These are phyloP conservation scores for Nyctibius bracteatus DNA, from an alignment of 2,113 vertebrate species.

Conservation along the genomic window DNA sequence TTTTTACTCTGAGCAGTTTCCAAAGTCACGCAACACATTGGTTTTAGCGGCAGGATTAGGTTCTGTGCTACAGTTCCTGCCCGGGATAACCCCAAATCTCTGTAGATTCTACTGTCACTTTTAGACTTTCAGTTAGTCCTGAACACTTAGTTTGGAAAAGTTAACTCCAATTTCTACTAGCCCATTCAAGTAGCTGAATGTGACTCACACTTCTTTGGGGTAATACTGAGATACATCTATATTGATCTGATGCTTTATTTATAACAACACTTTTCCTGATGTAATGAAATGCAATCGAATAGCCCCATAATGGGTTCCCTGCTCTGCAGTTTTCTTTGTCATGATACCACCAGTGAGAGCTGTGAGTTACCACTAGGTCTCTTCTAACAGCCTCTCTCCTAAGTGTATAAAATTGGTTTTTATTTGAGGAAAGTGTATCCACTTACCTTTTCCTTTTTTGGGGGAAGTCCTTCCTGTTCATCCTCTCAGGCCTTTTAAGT, in stretches of 20 bases:
- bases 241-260: constrained; percentile 1
- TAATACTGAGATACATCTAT: background rate
- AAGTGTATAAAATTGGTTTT: background rate
- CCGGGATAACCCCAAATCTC: background rate
- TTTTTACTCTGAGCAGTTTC: background rate
- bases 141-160: background rate
- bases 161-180: background rate
- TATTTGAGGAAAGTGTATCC: background rate
- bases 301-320: background rate
- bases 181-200: background rate
- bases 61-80: background rate
- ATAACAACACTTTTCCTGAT: background rate
- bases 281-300: background rate
- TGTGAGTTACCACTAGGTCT: background rate
- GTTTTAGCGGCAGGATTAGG: background rate
- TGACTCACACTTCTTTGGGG: constrained; percentile 14
- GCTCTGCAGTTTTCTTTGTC: background rate
- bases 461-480: background rate
- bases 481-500: background rate
- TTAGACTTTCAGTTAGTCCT: background rate
- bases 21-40: background rate
- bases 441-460: background rate
- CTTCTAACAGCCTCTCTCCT: background rate
- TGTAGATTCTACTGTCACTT: background rate
- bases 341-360: background rate